Percentiles rank a stretch among this genome's conserved stretches.
Conservation (phyloP, 2,888 invertebrate genomes). For the Calliscelio sp. region DNA sequence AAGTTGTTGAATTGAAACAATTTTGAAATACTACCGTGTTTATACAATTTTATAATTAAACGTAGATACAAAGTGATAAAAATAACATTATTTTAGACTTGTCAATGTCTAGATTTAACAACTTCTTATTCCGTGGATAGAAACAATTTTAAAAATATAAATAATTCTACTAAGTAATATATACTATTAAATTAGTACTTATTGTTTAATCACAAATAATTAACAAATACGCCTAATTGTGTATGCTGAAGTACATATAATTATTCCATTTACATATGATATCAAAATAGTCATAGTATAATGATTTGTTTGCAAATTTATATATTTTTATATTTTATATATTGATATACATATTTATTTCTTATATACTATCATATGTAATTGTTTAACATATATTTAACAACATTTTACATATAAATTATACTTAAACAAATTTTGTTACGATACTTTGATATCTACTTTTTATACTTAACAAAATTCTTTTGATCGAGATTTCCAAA, state of each 20-base stretch:
- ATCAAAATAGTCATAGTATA: background rate
- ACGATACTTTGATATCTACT: no score
- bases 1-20: slow-evolving; percentile 6
- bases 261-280: slow-evolving; percentile 5
- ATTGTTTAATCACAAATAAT: slow-evolving; percentile 1
- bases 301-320: slow-evolving; percentile 48
- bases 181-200: background rate
- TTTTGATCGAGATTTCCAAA: slow-evolving; percentile 56
- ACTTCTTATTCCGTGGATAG: background rate
- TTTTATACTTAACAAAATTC: no score
- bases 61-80: background rate
- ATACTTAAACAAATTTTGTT: no score
- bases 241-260: slow-evolving; percentile 27
- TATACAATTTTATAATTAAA: slow-evolving; percentile 43
- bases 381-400: slow-evolving; percentile 39
- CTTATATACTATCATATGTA: no score
- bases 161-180: background rate
- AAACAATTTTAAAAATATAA: background rate
- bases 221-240: slow-evolving; percentile 34
- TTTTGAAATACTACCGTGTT: slow-evolving; percentile 15
- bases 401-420: no score
- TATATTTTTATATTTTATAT: slow-evolving; percentile 48
- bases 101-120: no score
- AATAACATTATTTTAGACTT: no score
- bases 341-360: slow-evolving; percentile 22